Base-by-base conservation (phyloP, 2,113 vertebrate genomes). In the Motacilla alba region DNA sequence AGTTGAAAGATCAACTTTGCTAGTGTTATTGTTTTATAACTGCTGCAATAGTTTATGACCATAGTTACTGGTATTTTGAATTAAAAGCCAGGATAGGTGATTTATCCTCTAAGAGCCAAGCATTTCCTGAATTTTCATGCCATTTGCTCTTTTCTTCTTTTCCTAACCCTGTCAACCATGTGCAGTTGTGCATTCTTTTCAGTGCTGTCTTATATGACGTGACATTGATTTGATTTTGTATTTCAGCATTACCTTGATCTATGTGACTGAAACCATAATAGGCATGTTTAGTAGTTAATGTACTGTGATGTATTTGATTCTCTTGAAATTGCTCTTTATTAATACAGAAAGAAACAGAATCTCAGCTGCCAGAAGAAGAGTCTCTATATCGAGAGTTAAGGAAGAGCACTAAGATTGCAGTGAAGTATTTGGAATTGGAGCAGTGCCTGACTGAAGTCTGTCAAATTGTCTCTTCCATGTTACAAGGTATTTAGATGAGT, bases 371-470 rank as follows among this genome's bases (percentile, higher is more conserved):
- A 72, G 94, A 97, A 68, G 96, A 97, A 44, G 97, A 96, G 26
- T 60, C 37, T 76, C 83, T 97, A 1, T 83, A 89, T 74, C 88
- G 63, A 52, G 96, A 95, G 83, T 89, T 98, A 74, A 98, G 95
- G 93, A 98, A 44, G 70, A 93, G 98, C 67, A 91, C 75, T 33
- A 95, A 84, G 12, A 88, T 98, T n/a, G 98, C 98, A 35, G 80
- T 74, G 19, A 97, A 98, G 60, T 98, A 98, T n/a, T 98, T 98
- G 85, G 97, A 98, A 90, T 94, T 99, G 69, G 98, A 98, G 86
- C 96, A 97, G 35, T 98, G 98, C 70, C 79, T 99, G 53, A 94
- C 94, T 79, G 97, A 98, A 93, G 91, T 98, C 52, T 93, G 97
- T 85, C 96, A 97, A 11, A 96, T 97, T 24, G 81, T 98, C 82